Evolutionary conservation across 2,888 invertebrate genomes (phyloP), one percentile per base, ranked within the genome.

Genomic region (Phragmatobia fuliginosa): DNA sequence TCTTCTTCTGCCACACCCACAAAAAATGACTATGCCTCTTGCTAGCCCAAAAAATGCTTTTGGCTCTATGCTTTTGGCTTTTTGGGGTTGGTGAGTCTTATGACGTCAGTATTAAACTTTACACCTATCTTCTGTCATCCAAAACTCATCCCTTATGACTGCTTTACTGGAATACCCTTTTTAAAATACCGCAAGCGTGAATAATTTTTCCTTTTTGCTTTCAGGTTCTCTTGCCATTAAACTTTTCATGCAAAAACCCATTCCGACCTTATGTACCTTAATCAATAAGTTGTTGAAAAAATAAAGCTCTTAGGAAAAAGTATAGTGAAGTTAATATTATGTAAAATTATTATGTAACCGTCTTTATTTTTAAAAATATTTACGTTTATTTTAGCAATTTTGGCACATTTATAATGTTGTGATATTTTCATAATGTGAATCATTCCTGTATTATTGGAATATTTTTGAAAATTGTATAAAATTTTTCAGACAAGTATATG

Each of bases 391-490:
- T 92, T 91, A 92, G 90, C 85, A 87, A 80, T 91, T 92, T 92
- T 93, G 93, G 92, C 90, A 88, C 91, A 92, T 94, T 92, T 94
- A 90, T 91, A 89, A 92, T 92, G 88, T 91, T 90, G 90, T 92
- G 88, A 91, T 93, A 92, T 93, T 93, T 90, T 91, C 91, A 90
- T 93, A 91, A 90, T 92, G 92, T 92, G 90, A 91, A 90, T 93
- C 89, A 92, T 90, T 88, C 86, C 90, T 92, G 92, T 92, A 91
- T 91, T 91, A 90, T 91, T 93, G 88, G 90, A 90, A 90, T 88
- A 88, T 92, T 90, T 94, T 93, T 90, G 87, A 91, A 89, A 89
- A 88, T 87, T 92, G 90, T 93, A 91, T 91, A 71, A 92, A 92
- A 91, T 92, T 91, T 94, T 94, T 94, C 91, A 86, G 91, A 92